phyloP scores from a whole-genome alignment of 2,888 invertebrate species.

The Philonicus albiceps region DNA sequence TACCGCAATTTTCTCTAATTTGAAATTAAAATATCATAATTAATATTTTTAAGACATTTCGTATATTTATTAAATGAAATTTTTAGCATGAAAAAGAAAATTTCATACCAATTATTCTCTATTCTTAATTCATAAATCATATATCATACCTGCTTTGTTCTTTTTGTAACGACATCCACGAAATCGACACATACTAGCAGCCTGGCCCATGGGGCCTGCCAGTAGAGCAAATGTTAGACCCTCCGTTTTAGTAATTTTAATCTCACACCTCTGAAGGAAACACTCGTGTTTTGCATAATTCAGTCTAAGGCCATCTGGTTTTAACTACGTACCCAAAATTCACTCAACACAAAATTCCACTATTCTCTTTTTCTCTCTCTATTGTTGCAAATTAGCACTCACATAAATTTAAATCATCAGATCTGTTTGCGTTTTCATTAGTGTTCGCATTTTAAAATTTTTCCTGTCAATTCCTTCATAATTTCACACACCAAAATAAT shows the following conservation, averaged over 20 bases:
- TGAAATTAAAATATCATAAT: too few species aligned
- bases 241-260: conserved; percentile 60
- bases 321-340: neutral
- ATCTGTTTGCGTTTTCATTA: neutral
- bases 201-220: conserved; percentile 75
- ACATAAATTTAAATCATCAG: neutral
- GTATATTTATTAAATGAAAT: too few species aligned
- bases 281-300: conserved; percentile 25
- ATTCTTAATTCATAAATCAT: neutral
- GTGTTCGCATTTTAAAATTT: neutral
- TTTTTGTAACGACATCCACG: conserved; percentile 81
- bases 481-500: neutral
- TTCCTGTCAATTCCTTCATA: conserved; percentile 11
- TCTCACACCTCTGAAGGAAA: conserved; percentile 7
- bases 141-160: conserved; percentile 65
- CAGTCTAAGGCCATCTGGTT: neutral
- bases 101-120: neutral
- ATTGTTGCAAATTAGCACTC: neutral
- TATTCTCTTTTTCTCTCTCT: neutral
- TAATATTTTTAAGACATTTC: too few species aligned
- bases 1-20: too few species aligned
- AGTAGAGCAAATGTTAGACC: conserved; percentile 63
- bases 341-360: neutral
- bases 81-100: too few species aligned
- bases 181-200: conserved; percentile 83